Percentiles rank a stretch among this genome's conserved stretches.
Evolutionary conservation across 2,888 invertebrate species (phyloP).

Genomic region (Palloptera scutellata): DNA sequence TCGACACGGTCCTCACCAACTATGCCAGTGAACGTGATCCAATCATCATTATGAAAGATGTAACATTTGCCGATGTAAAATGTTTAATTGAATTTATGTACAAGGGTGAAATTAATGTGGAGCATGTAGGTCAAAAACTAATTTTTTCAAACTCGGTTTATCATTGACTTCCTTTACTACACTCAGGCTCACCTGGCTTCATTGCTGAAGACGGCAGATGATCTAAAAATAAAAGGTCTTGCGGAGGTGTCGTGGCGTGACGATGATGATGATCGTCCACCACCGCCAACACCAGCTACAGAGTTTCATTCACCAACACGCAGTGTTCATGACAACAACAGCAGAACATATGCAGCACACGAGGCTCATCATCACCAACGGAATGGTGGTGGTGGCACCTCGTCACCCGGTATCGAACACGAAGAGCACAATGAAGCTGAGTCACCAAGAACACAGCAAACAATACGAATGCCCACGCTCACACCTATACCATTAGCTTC

Average conservation of each 20-base stretch:
- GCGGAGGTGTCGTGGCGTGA: constrained; percentile 90
- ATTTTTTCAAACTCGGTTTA: neutral
- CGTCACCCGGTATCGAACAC: constrained; percentile 11
- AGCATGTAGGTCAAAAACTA: constrained; percentile 76
- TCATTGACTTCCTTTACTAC: neutral
- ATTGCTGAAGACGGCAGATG: constrained; percentile 89
- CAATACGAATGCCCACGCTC: constrained; percentile 53
- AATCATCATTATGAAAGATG: constrained; percentile 87
- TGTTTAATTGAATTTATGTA: constrained; percentile 95
- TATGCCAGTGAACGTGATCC: constrained; percentile 80
- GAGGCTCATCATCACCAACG: constrained; percentile 15
- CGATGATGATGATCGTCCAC: constrained; percentile 60
- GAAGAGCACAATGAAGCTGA: constrained; percentile 34
- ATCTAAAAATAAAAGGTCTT: constrained; percentile 88
- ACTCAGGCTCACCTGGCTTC: constrained; percentile 84
- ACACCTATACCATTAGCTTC: constrained; percentile 53
- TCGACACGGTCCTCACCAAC: constrained; percentile 84
- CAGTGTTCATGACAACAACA: constrained; percentile 35
- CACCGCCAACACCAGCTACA: constrained; percentile 50
- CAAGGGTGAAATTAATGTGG: constrained; percentile 93
- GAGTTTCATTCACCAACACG: constrained; percentile 54
- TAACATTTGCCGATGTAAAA: constrained; percentile 87
- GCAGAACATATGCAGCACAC: constrained; percentile 2
- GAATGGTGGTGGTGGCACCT: neutral
- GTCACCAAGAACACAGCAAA: constrained; percentile 33